Evolutionary conservation across 2,113 vertebrate genomes (phyloP).

Genomic region (Charina bottae): DNA sequence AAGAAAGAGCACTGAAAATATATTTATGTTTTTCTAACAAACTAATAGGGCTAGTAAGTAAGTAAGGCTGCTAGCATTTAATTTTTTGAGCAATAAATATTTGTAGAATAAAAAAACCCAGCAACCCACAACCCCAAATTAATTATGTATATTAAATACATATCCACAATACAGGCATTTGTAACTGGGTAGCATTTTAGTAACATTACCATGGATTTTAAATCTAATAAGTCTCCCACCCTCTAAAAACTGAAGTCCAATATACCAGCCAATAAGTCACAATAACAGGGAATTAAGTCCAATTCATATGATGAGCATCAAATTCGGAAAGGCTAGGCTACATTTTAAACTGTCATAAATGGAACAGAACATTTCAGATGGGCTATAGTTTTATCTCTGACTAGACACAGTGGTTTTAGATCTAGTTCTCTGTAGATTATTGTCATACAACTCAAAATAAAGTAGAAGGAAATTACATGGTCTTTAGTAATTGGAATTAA

Average conservation of each 20-base stretch:
- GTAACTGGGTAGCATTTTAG: not conserved
- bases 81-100: not conserved
- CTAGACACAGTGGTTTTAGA: not conserved
- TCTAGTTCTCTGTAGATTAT: not conserved
- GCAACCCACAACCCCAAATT: not conserved
- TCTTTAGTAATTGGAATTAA: not conserved
- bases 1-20: not conserved
- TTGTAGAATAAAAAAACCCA: not conserved
- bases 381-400: not conserved
- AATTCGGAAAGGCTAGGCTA: not conserved
- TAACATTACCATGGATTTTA: not conserved
- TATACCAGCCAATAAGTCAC: not conserved
- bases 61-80: not conserved
- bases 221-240: not conserved
- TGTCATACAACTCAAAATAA: not conserved
- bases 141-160: not conserved
- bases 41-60: not conserved
- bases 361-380: not conserved
- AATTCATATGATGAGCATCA: not conserved
- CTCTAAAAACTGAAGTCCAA: not conserved
- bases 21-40: not conserved
- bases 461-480: not conserved
- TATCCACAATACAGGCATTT: not conserved
- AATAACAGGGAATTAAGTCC: not conserved
- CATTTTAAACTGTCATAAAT: not conserved